phyloP scores from a whole-genome alignment of 2,888 invertebrate species.

The Lasioglossum figueresi region DNA sequence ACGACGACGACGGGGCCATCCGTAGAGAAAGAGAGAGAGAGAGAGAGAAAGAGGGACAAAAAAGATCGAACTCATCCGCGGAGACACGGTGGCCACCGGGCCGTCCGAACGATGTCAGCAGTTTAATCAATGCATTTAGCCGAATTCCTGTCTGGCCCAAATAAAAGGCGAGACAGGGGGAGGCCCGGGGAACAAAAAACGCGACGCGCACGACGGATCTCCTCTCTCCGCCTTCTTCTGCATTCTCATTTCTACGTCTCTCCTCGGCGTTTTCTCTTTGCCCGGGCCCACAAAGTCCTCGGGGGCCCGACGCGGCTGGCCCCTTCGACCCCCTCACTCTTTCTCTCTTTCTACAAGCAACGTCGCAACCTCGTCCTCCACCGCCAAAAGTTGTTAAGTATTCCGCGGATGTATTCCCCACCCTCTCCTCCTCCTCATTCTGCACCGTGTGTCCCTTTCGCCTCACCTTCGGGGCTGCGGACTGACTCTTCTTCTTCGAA shows the following conservation, averaged over 20 bases:
- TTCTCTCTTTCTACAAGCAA: slow-evolving; percentile 5
- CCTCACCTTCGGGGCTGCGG: slow-evolving; percentile 41
- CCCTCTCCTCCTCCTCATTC: slow-evolving; percentile 44
- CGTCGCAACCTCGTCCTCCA: slow-evolving; percentile 26
- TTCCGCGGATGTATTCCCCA: slow-evolving; percentile 76
- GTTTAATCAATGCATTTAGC: slow-evolving; percentile 84
- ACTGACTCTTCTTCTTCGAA: slow-evolving; percentile 62
- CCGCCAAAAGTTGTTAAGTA: slow-evolving; percentile 76
- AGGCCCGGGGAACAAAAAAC: slow-evolving; percentile 77
- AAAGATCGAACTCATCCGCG: slow-evolving; percentile 76
- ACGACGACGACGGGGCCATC: background rate
- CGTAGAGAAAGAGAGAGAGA: background rate
- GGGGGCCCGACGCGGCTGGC: slow-evolving; percentile 31
- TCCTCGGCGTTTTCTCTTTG: slow-evolving; percentile 54
- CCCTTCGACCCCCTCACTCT: slow-evolving; percentile 34
- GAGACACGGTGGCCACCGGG: slow-evolving; percentile 82
- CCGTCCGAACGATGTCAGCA: slow-evolving; percentile 80
- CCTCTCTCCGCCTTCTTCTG: slow-evolving; percentile 35
- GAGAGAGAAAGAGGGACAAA: slow-evolving; percentile 64
- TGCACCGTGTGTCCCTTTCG: slow-evolving; percentile 6
- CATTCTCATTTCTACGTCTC: slow-evolving; percentile 46
- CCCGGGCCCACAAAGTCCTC: slow-evolving; percentile 43
- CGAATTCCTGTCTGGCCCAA: slow-evolving; percentile 84
- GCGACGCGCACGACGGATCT: slow-evolving; percentile 66
- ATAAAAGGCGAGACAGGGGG: slow-evolving; percentile 81